These are phyloP conservation scores for Zaprionus capensis DNA, from an alignment of 1,140 invertebrate genomes.

Conservation along the genomic window DNA sequence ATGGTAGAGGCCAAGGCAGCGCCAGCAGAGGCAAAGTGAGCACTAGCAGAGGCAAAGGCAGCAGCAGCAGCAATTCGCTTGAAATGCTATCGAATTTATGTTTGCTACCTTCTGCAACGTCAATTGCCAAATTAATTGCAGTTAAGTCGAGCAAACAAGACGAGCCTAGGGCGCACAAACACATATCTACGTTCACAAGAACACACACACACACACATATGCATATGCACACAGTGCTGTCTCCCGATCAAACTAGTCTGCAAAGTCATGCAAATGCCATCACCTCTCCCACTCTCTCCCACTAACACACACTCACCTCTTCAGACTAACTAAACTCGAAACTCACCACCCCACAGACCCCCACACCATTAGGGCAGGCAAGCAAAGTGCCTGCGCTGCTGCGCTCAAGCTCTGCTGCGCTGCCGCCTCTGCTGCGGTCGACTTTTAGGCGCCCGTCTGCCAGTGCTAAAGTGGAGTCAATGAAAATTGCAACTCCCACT, in stretches of 20 bases:
- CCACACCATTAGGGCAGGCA: not conserved
- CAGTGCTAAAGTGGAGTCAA: conserved; percentile 81
- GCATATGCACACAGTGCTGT: not conserved
- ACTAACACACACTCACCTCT: not conserved
- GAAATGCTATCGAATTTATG: conserved; percentile 41
- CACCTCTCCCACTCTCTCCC: no score
- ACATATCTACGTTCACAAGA: no score
- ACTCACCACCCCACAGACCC: not conserved
- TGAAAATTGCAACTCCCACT: conserved; percentile 84
- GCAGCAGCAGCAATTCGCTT: not conserved
- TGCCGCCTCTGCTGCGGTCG: conserved; percentile 30
- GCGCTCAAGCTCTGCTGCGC: conserved; percentile 7
- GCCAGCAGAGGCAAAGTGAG: no score
- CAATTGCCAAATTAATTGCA: conserved; percentile 84
- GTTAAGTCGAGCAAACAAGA: conserved; percentile 79
- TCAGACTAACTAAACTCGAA: not conserved
- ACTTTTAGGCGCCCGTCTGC: conserved; percentile 50
- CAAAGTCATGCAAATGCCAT: conserved; percentile 20
- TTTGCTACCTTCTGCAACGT: conserved; percentile 37
- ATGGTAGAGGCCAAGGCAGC: no score
- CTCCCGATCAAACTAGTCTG: conserved; percentile 30
- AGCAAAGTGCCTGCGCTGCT: conserved; percentile 28
- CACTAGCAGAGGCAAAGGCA: no score
- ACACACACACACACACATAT: not conserved
- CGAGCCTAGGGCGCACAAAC: conserved; percentile 20